Percentiles rank a stretch among this genome's conserved stretches.
Conservation (phyloP, 2,888 invertebrate species). For the Netelia inedita region DNA sequence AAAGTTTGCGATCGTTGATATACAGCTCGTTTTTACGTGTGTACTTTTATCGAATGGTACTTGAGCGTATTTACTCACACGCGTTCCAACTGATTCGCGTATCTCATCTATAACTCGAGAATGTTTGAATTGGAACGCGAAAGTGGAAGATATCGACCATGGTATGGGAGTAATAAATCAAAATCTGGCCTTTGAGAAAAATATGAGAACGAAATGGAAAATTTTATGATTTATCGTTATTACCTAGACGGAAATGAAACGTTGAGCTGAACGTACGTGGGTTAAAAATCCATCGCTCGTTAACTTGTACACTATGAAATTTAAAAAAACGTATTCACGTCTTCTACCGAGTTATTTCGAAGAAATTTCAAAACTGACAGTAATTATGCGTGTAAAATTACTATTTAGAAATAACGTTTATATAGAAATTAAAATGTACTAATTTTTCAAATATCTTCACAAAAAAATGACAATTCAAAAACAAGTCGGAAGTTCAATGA, state of each 20-base stretch:
- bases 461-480: too few relatives aligned
- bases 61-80: neutral
- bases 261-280: neutral
- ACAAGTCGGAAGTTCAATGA: too few relatives aligned
- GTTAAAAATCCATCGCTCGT: too few relatives aligned
- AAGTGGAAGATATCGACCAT: neutral
- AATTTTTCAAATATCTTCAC: too few relatives aligned
- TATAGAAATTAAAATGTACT: too few relatives aligned
- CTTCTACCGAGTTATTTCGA: too few relatives aligned
- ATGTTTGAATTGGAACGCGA: neutral
- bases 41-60: constrained; percentile 28
- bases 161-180: neutral
- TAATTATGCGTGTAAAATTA: too few relatives aligned
- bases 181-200: neutral
- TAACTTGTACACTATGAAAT: too few relatives aligned
- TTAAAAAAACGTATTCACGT: too few relatives aligned
- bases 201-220: neutral
- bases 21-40: constrained; percentile 18
- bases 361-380: too few relatives aligned
- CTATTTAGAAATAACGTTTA: too few relatives aligned
- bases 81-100: neutral
- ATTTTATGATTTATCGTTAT: constrained; percentile 21
- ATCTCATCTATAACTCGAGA: neutral
- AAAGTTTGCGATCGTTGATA: neutral
- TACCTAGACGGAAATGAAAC: neutral